Conservation (phyloP, 2,113 vertebrate species). For the Carassius auratus region DNA sequence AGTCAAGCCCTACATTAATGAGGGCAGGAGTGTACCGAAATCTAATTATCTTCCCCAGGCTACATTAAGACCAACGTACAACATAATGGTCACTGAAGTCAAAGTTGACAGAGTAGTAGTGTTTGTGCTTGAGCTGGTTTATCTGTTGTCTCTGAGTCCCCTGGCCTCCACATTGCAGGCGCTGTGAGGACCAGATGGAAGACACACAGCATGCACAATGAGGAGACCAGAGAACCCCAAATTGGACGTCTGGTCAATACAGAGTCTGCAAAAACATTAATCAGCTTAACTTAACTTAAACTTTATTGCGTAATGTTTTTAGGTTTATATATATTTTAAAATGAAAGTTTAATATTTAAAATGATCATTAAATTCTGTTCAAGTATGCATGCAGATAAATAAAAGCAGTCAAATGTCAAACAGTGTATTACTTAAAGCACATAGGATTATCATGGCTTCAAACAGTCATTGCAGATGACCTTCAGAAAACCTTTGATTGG, state of each 20-base stretch:
- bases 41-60: background rate
- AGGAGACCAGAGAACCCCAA: constrained; percentile 55
- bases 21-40: background rate
- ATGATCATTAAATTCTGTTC: no score
- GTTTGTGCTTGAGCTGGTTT: constrained; percentile 4
- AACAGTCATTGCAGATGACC: constrained; percentile 4
- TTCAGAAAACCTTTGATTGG: background rate
- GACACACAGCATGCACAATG: constrained; percentile 65
- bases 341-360: background rate
- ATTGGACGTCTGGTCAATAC: background rate
- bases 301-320: background rate
- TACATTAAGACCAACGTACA: constrained; percentile 22
- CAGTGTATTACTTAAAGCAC: background rate
- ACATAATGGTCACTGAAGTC: background rate
- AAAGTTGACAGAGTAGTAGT: background rate
- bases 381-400: background rate
- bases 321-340: background rate
- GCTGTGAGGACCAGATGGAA: constrained; percentile 56
- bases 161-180: constrained; percentile 63
- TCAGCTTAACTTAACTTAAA: background rate
- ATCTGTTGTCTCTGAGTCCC: constrained; percentile 36
- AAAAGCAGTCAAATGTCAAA: constrained; percentile 1
- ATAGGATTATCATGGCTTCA: background rate
- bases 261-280: background rate
- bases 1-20: background rate